These are phyloP conservation scores for Seriola quinqueradiata DNA, from an alignment of 2,113 vertebrate species.

Conservation along the genomic window DNA sequence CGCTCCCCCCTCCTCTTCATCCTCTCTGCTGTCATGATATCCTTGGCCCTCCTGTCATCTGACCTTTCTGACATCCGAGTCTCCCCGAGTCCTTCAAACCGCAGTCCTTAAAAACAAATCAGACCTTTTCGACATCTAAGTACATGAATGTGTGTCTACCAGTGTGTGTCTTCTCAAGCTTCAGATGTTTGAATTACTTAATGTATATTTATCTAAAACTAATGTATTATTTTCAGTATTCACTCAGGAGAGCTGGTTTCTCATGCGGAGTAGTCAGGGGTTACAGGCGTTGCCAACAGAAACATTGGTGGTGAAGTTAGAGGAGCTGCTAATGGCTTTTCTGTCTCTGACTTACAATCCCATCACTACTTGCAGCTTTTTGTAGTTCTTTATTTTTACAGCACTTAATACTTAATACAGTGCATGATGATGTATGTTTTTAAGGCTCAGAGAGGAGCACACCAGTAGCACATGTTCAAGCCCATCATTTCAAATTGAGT, in stretches of 20 bases:
- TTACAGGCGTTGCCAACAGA: neutral
- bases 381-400: neutral
- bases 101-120: neutral
- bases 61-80: constrained; percentile 7
- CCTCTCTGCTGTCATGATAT: constrained; percentile 11
- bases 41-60: constrained; percentile 14
- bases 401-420: too few relatives aligned
- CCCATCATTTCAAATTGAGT: neutral
- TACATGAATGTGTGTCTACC: neutral
- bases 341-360: neutral
- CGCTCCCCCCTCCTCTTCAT: neutral
- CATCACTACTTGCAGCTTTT: neutral
- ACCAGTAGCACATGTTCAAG: neutral
- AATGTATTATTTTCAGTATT: neutral
- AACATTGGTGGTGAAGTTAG: neutral
- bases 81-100: neutral
- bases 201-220: neutral
- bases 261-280: neutral
- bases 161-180: neutral
- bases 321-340: neutral
- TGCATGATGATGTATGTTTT: neutral
- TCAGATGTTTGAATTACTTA: neutral
- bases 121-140: neutral
- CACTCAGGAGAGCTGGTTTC: neutral
- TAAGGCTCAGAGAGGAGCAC: neutral